Percentiles rank a stretch among this genome's conserved stretches.
Evolutionary conservation across 2,113 vertebrate genomes (phyloP).

Genomic region (Datnioides undecimradiatus): DNA sequence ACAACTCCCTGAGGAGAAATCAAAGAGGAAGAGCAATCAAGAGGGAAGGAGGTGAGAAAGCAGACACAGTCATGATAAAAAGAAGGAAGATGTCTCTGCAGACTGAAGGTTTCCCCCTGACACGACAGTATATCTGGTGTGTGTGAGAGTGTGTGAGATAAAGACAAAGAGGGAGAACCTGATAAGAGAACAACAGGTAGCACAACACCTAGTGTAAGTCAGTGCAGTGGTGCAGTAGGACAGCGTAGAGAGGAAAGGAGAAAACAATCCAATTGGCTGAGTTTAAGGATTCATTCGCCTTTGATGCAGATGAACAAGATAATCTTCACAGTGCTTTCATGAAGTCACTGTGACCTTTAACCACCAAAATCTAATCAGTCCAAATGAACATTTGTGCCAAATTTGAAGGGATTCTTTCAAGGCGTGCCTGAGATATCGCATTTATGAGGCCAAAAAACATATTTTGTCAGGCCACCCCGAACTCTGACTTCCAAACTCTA

Average conservation of each 20-base stretch:
- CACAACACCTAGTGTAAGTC: not conserved
- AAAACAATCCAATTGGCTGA: not conserved
- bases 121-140: not conserved
- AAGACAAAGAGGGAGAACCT: not conserved
- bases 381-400: too few species aligned
- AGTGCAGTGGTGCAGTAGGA: slow-evolving; percentile 25
- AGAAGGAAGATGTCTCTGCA: not conserved
- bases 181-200: too few species aligned
- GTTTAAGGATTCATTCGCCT: not conserved
- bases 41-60: not conserved
- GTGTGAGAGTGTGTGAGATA: not conserved
- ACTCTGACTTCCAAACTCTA: too few species aligned
- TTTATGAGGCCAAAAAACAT: too few species aligned
- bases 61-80: not conserved
- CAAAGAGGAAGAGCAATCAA: slow-evolving; percentile 2
- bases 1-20: slow-evolving; percentile 35
- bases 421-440: too few species aligned
- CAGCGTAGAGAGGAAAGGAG: not conserved
- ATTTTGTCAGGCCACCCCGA: too few species aligned
- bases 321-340: too few species aligned
- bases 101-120: not conserved
- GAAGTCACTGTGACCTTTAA: too few species aligned
- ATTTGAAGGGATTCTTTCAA: too few species aligned
- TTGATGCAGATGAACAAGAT: not conserved
- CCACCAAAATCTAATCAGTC: too few species aligned